A percentile compares a stretch with the other conserved stretches of the same genome.
Evolutionary conservation across 2,113 vertebrate species (phyloP).

Genomic region (Charina bottae): DNA sequence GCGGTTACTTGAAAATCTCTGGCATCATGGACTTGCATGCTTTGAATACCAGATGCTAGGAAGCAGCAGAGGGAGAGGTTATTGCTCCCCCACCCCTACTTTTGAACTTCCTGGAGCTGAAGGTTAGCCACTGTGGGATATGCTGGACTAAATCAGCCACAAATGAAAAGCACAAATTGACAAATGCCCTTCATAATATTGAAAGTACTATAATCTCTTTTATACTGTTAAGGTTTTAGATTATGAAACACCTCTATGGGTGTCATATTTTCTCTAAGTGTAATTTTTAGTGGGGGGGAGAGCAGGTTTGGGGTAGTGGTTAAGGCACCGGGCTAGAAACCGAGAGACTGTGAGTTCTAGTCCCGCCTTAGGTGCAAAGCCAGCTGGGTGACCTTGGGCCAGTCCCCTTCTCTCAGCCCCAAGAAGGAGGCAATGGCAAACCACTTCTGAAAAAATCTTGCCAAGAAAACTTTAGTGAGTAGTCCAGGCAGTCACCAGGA

Average conservation of each 20-base stretch:
- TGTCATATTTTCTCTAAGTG: background rate
- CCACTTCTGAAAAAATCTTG: too few species aligned
- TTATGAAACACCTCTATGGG: background rate
- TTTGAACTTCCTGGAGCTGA: background rate
- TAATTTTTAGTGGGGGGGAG: background rate
- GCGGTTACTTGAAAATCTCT: background rate
- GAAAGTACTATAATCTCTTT: background rate
- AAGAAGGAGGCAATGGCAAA: too few species aligned
- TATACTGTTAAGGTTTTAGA: too few species aligned
- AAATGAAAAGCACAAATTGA: background rate
- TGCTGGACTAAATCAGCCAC: too few species aligned
- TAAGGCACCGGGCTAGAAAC: background rate
- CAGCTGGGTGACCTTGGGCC: background rate
- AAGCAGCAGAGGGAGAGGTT: background rate
- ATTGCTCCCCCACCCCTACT: background rate
- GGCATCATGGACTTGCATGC: background rate
- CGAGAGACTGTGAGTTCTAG: background rate
- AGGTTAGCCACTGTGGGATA: background rate
- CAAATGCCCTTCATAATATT: background rate
- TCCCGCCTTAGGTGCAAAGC: background rate
- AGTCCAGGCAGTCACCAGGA: too few species aligned
- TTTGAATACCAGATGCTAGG: background rate
- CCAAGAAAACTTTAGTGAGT: too few species aligned
- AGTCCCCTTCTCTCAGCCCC: too few species aligned
- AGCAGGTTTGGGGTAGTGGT: background rate